Evolutionary conservation across 35 echinoderm and acorn worm species (phyloP).

Genomic region (Apostichopus californicus): DNA sequence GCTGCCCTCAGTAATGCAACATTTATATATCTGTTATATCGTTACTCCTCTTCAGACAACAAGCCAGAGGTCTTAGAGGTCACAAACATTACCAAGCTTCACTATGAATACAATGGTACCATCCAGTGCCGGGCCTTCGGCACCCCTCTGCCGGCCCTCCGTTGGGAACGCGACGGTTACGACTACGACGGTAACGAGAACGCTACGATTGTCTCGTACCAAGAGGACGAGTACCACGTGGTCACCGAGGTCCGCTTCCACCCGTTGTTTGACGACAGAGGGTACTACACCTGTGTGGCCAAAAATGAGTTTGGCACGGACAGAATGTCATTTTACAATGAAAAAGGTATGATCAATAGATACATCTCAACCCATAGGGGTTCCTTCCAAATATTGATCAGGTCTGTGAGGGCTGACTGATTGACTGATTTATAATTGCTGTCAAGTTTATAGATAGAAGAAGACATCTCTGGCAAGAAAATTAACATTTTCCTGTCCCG

Average conservation of each 20-base stretch:
- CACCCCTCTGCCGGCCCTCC: slow-evolving; percentile 74
- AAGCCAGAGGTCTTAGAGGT: slow-evolving; percentile 75
- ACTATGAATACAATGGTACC: slow-evolving; percentile 86
- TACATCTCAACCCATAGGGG: too few species aligned
- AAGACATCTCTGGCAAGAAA: too few species aligned
- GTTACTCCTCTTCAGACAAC: slow-evolving; percentile 33
- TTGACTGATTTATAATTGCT: too few species aligned
- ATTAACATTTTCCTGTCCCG: too few species aligned
- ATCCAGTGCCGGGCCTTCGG: slow-evolving; percentile 88
- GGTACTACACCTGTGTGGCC: slow-evolving; percentile 77
- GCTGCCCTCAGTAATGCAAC: too few species aligned
- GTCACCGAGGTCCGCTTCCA: slow-evolving; percentile 85
- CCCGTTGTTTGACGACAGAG: slow-evolving; percentile 75
- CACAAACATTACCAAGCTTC: slow-evolving; percentile 75
- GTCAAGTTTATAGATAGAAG: too few species aligned
- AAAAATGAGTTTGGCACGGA: slow-evolving; percentile 69
- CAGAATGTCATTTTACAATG: slow-evolving; percentile 69
- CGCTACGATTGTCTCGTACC: slow-evolving; percentile 75
- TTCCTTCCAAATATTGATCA: too few species aligned
- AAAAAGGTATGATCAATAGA: slow-evolving; percentile 64
- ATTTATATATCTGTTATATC: too few species aligned
- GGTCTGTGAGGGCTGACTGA: too few species aligned
- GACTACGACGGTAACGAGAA: slow-evolving; percentile 66
- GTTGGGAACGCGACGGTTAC: slow-evolving; percentile 73
- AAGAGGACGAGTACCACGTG: slow-evolving; percentile 78